phyloP scores from a whole-genome alignment of 2,113 vertebrate genomes.

The Rallus limicola region DNA sequence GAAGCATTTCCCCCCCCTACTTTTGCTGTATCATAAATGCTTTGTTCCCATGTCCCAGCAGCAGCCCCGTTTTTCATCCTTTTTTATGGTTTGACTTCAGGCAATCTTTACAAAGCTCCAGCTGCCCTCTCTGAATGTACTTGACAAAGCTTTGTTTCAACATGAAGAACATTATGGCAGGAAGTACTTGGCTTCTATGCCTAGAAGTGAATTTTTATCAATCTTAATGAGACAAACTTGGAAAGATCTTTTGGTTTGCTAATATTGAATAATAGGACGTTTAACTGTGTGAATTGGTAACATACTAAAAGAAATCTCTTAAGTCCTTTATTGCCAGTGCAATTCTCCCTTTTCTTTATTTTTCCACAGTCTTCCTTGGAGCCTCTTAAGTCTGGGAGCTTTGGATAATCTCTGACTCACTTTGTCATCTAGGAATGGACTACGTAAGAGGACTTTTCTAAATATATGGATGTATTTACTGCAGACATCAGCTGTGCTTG shows the following conservation, averaged over 20 bases:
- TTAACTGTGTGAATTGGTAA: background rate
- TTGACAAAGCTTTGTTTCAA: background rate
- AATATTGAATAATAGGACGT: background rate
- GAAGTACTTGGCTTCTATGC: background rate
- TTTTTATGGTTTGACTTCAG: background rate
- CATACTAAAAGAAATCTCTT: background rate
- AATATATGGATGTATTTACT: slow-evolving; percentile 30
- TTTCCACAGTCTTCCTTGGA: background rate
- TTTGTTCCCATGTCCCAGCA: background rate
- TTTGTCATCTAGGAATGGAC: slow-evolving; percentile 15
- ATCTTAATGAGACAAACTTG: background rate
- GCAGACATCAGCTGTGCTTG: background rate
- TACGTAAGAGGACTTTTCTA: slow-evolving; percentile 9
- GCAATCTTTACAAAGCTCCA: background rate
- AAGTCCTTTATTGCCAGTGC: background rate
- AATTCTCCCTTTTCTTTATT: background rate
- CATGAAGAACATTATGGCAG: background rate
- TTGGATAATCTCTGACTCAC: slow-evolving; percentile 33
- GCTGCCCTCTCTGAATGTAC: background rate
- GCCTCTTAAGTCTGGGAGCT: background rate
- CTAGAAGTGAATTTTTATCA: background rate
- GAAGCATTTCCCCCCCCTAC: background rate
- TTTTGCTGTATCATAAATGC: background rate
- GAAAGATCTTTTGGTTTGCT: background rate
- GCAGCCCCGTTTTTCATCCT: background rate